Evolutionary conservation across 2,797 vertebrate species (phyloP), one percentile per base, ranked within the genome.

Genomic region (Hypotaenidia philippensis): DNA sequence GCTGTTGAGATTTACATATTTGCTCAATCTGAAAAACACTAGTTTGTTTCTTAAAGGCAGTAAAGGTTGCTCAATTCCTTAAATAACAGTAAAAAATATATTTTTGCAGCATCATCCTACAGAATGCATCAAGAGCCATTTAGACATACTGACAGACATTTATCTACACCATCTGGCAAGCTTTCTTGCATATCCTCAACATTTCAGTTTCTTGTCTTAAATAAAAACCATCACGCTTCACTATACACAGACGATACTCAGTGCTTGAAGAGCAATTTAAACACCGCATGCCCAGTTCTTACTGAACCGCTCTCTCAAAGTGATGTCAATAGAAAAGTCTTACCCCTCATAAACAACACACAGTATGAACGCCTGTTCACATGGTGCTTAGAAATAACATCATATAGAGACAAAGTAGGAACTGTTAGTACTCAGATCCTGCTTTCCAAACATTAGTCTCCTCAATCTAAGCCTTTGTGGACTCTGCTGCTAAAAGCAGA

Each of bases 1-100:
- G 41, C 23, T 74, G n/a, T 5, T 0, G 0, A 57, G 36, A 38
- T 63, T 63, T 70, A 66, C 27, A 1, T 49, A 63, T 66, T 55
- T 90, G 34, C 20, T 94, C 11, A 22, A 19, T 40, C 65, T 66
- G 49, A 90, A 76, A 92, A 68, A 49, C 7, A 81, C 19, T 49
- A 3, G 0, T 25, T 29, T 29, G 63, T 52, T 49, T 13, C 41
- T 57, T 57, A 36, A 60, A 63, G 25, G 44, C 21, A 32, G 22
- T 50, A n/a, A 50, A 83, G 10, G 14, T 66, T 2, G 1, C 13
- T 29, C 44, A 47, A 2, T 44, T 81, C 27, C 47, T 13, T 77
- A 50, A 63, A 3, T 31, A 60, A 3, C 8, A 72, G 9, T 5
- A 65, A 78, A 60, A 20, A 45, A 40, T 2, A 1, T 29, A 8